Evolutionary conservation across 2,888 invertebrate genomes (phyloP).

Genomic region (Cistogaster globosa): DNA sequence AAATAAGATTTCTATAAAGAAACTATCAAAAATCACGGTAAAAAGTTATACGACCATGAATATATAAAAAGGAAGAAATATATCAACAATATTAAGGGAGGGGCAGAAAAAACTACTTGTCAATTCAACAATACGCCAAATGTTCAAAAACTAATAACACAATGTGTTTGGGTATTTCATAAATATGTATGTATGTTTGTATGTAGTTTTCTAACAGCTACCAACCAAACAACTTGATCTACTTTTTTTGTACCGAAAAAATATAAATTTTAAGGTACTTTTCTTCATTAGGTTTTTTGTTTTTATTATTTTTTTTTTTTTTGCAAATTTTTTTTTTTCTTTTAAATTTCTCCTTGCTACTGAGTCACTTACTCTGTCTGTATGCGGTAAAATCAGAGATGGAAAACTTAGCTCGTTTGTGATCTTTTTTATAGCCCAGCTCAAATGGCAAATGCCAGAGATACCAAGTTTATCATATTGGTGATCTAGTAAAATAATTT

Average conservation of each 20-base stretch:
- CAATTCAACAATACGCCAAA: background rate
- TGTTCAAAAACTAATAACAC: background rate
- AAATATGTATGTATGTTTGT: constrained; percentile 1
- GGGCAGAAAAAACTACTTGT: background rate
- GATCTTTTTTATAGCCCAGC: too few species aligned
- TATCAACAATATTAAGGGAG: background rate
- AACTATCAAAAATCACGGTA: background rate
- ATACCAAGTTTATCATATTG: too few species aligned
- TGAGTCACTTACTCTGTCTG: constrained; percentile 27
- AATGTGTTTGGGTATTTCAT: background rate
- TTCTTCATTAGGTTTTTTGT: constrained; percentile 1
- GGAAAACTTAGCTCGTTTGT: too few species aligned
- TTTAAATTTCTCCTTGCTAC: constrained; percentile 65
- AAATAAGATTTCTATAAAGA: background rate
- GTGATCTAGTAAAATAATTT: too few species aligned
- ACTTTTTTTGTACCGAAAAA: constrained; percentile 10
- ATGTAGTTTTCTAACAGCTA: background rate
- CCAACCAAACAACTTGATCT: constrained; percentile 32
- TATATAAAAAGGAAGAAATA: background rate
- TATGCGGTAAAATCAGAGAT: constrained; percentile 7
- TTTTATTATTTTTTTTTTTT: too few species aligned
- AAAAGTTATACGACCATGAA: too few species aligned
- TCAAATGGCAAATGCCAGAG: too few species aligned
- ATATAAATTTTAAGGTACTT: constrained; percentile 39
- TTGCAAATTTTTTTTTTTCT: constrained; percentile 51